These are phyloP conservation scores for Chrysopilus asiliformis DNA, from an alignment of 2,888 invertebrate genomes.

Conservation along the genomic window DNA sequence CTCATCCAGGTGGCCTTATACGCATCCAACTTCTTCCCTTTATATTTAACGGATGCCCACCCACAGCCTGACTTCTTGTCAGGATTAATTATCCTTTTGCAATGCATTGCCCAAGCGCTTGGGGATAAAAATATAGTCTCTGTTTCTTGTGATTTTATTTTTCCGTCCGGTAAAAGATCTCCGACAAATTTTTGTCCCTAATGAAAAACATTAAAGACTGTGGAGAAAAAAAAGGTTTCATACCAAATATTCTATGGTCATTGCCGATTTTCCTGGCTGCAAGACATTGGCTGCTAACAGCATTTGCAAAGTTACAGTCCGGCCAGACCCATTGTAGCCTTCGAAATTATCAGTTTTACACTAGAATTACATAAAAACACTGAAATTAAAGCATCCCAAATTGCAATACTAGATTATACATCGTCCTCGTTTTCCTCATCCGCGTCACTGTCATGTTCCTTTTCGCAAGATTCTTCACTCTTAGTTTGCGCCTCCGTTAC, in stretches of 20 bases:
- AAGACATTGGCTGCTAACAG: slow-evolving; percentile 72
- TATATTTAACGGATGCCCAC: slow-evolving; percentile 84
- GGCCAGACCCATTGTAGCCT: slow-evolving; percentile 39
- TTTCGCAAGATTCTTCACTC: slow-evolving; percentile 25
- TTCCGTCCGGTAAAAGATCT: slow-evolving; percentile 71
- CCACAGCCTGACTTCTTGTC: slow-evolving; percentile 87
- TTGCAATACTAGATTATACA: no score
- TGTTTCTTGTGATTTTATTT: slow-evolving; percentile 79
- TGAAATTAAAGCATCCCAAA: no score
- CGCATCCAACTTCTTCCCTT: slow-evolving; percentile 74
- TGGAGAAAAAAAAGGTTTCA: slow-evolving; percentile 2
- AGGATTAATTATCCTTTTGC: slow-evolving; percentile 81
- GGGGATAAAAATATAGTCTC: slow-evolving; percentile 79
- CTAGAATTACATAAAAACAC: slow-evolving; percentile 8
- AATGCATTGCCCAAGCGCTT: slow-evolving; percentile 86
- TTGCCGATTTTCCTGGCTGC: slow-evolving; percentile 66
- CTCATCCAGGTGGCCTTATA: slow-evolving; percentile 78
- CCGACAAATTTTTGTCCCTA: slow-evolving; percentile 83
- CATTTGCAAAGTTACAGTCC: slow-evolving; percentile 74
- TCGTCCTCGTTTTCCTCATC: slow-evolving; percentile 46
- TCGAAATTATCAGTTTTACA: slow-evolving; percentile 30
- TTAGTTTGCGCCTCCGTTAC: no score
- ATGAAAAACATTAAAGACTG: slow-evolving; percentile 18
- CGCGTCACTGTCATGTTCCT: slow-evolving; percentile 41
- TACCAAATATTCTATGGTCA: slow-evolving; percentile 86